Percentiles rank a stretch among this genome's conserved stretches.
Evolutionary conservation across 2,113 vertebrate genomes (phyloP).

Genomic region (Aramus guarauna): DNA sequence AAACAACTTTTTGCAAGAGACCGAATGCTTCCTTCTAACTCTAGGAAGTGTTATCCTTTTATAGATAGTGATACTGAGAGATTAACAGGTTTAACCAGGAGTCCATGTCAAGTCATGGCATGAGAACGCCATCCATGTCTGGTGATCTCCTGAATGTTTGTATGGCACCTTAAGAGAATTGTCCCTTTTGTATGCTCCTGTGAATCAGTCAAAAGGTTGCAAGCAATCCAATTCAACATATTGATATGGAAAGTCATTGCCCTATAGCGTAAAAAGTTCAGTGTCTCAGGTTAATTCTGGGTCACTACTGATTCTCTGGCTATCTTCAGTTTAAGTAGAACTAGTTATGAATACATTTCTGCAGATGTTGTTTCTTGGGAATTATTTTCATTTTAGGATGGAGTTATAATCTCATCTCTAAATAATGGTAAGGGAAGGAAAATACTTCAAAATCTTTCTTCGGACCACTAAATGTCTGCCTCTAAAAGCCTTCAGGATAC

Average conservation of each 20-base stretch:
- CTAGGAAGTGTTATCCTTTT: not conserved
- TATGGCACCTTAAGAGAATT: not conserved
- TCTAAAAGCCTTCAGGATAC: not conserved
- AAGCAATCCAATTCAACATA: not conserved
- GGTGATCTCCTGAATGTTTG: not conserved
- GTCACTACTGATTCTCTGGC: not conserved
- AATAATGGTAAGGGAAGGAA: not conserved
- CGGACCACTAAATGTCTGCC: not conserved
- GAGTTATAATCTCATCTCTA: not conserved
- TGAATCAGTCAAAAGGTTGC: not conserved
- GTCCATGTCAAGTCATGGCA: not conserved
- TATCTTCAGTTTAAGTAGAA: not conserved
- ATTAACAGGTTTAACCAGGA: not conserved
- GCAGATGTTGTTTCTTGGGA: not conserved
- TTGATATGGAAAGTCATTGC: not conserved
- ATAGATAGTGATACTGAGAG: not conserved
- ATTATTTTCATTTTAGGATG: not conserved
- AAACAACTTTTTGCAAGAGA: not conserved
- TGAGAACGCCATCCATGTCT: no score
- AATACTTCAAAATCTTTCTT: not conserved
- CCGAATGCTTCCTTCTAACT: not conserved
- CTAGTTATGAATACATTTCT: not conserved
- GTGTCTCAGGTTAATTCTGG: not conserved
- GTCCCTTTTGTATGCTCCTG: not conserved
- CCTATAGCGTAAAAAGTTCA: not conserved